These are phyloP conservation scores for Watsonalla cultraria DNA, from an alignment of 2,888 invertebrate species.

Conservation along the genomic window DNA sequence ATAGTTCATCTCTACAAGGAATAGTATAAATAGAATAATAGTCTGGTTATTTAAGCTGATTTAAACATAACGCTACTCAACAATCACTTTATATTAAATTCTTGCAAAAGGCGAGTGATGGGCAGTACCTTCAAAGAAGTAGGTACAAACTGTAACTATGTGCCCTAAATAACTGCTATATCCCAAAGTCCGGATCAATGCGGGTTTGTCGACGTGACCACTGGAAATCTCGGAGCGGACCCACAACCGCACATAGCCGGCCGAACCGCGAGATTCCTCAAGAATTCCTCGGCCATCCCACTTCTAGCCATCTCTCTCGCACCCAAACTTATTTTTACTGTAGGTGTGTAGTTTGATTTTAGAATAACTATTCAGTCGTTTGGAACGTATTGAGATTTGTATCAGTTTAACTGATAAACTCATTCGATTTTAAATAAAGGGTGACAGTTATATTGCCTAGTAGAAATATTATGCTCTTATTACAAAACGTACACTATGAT, in stretches of 20 bases:
- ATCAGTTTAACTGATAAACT: too few relatives aligned
- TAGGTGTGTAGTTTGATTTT: neutral
- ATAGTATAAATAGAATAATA: too few relatives aligned
- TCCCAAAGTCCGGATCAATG: constrained; percentile 47
- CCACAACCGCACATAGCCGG: constrained; percentile 59
- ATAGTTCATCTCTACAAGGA: too few relatives aligned
- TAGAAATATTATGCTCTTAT: too few relatives aligned
- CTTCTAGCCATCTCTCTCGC: constrained; percentile 37
- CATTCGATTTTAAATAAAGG: too few relatives aligned
- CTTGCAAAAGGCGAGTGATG: neutral
- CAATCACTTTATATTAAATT: too few relatives aligned
- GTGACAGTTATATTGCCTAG: too few relatives aligned
- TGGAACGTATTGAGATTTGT: too few relatives aligned
- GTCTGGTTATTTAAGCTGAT: too few relatives aligned
- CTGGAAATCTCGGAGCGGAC: constrained; percentile 55
- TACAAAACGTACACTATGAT: too few relatives aligned
- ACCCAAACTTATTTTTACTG: constrained; percentile 16
- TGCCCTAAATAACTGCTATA: constrained; percentile 24
- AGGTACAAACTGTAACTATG: neutral
- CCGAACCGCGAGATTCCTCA: constrained; percentile 48
- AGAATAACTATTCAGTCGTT: too few relatives aligned
- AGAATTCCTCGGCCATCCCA: constrained; percentile 51
- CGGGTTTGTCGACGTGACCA: constrained; percentile 47
- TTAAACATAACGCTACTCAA: too few relatives aligned
- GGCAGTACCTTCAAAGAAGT: neutral